phyloP scores from a whole-genome alignment of 2,888 invertebrate genomes.

The Resseliella maxima region DNA sequence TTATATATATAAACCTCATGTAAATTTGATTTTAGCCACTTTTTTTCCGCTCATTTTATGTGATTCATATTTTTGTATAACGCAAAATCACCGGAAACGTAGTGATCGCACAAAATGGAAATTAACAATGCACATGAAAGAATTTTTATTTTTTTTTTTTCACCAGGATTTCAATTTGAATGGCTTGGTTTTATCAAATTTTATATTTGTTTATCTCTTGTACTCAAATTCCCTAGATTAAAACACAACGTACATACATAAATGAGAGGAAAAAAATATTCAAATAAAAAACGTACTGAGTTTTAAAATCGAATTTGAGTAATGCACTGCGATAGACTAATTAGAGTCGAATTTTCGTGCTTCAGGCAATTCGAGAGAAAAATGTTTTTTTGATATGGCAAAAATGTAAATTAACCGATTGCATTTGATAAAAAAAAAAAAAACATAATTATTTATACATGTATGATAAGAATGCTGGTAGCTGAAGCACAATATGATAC shows the following conservation, averaged over 20 bases:
- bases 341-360: background rate
- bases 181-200: too few species aligned
- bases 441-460: too few species aligned
- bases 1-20: background rate
- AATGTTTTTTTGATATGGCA: slow-evolving; percentile 7
- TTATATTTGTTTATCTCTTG: too few species aligned
- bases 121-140: too few species aligned
- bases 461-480: background rate
- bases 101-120: background rate
- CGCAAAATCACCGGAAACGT: background rate
- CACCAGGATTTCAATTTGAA: too few species aligned
- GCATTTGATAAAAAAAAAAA: slow-evolving; percentile 13
- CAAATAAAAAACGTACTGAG: background rate
- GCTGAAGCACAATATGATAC: background rate
- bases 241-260: too few species aligned
- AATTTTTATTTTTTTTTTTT: too few species aligned
- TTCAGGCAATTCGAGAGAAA: background rate
- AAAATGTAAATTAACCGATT: slow-evolving; percentile 42
- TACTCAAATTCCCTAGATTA: too few species aligned
- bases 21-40: background rate
- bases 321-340: background rate
- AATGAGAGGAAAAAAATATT: too few species aligned
- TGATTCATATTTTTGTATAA: background rate
- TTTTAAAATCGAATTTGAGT: background rate
- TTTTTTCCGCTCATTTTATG: background rate